Conservation (phyloP, 2,888 invertebrate species). For the Auanema freiburgensis region DNA sequence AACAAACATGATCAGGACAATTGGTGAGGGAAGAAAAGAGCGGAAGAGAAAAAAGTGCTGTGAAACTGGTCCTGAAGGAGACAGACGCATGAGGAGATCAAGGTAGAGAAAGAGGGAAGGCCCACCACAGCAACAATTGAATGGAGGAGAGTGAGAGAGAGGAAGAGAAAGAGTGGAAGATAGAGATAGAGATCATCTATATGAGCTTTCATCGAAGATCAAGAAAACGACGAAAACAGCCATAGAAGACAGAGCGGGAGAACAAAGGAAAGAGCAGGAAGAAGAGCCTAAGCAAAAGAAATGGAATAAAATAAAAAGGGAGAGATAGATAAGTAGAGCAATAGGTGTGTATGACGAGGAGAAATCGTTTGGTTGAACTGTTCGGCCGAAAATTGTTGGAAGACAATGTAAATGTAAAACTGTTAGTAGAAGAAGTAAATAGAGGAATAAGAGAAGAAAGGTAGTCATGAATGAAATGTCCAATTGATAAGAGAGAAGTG, state of each 20-base stretch:
- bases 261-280: too few species aligned
- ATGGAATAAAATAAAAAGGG: too few species aligned
- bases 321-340: too few species aligned
- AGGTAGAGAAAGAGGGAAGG: too few species aligned
- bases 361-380: too few species aligned
- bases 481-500: too few species aligned
- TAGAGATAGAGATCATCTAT: neutral
- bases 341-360: too few species aligned
- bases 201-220: neutral
- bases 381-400: constrained; percentile 4
- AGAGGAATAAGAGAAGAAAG: too few species aligned
- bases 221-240: neutral
- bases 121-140: neutral
- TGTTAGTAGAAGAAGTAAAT: constrained; percentile 18
- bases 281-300: too few species aligned
- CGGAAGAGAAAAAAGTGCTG: constrained; percentile 2
- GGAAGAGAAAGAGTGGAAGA: neutral
- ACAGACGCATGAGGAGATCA: neutral
- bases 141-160: constrained; percentile 2
- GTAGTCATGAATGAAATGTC: neutral
- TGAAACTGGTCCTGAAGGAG: constrained; percentile 6
- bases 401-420: neutral
- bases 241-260: neutral
- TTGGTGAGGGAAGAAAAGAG: neutral
- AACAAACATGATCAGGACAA: neutral